Evolutionary conservation across 2,888 invertebrate species (phyloP).

Genomic region (Bombylius major): DNA sequence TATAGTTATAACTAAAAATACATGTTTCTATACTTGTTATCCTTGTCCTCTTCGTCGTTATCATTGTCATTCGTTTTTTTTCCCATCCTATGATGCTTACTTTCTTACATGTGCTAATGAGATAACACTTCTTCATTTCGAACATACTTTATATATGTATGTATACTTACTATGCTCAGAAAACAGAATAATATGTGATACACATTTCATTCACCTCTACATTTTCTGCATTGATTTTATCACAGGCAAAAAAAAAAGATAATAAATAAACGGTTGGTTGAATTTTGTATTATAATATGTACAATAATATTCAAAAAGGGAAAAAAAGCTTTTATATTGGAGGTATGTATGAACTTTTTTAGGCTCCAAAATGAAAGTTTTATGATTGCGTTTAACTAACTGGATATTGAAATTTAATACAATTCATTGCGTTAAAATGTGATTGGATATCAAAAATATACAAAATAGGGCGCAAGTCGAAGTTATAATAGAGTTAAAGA

Average conservation of each 20-base stretch:
- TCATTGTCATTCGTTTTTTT: no score
- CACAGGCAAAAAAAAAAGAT: no score
- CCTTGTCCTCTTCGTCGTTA: no score
- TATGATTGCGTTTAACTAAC: background rate
- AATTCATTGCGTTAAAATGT: background rate
- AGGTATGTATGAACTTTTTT: constrained; percentile 1
- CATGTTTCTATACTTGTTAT: no score
- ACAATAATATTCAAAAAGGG: background rate
- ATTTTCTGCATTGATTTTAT: no score
- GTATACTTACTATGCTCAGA: no score
- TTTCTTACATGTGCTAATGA: background rate
- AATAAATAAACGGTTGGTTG: no score
- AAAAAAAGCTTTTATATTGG: background rate
- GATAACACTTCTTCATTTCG: background rate
- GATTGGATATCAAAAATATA: background rate
- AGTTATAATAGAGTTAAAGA: background rate
- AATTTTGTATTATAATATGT: background rate
- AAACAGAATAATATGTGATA: no score
- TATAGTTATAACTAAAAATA: background rate
- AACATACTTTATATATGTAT: no score
- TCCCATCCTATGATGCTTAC: background rate
- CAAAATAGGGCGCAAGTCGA: background rate
- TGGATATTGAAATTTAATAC: constrained; percentile 1
- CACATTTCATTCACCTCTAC: no score
- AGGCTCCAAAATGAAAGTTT: background rate